These are phyloP conservation scores for Grammomys surdaster DNA, from an alignment of 2,113 vertebrate genomes.

Conservation along the genomic window DNA sequence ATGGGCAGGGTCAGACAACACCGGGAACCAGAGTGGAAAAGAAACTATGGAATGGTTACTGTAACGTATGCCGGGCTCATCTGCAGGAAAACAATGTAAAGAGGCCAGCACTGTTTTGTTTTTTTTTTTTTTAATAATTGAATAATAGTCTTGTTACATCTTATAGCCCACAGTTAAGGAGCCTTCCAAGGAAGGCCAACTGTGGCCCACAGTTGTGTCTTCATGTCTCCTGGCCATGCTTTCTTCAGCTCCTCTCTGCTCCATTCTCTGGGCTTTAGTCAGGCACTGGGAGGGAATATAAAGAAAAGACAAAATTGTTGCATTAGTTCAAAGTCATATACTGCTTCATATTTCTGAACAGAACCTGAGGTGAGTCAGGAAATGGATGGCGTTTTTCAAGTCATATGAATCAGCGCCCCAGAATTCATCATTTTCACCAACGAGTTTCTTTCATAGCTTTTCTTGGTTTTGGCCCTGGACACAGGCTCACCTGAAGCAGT, in stretches of 20 bases:
- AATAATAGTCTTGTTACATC: not conserved
- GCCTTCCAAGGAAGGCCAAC: slow-evolving; percentile 44
- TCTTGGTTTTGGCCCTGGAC: not conserved
- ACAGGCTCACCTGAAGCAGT: not conserved
- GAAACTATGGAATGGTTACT: not conserved
- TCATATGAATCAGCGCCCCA: slow-evolving; percentile 87
- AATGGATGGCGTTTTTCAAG: slow-evolving; percentile 90
- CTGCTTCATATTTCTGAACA: not conserved
- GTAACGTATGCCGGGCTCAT: accelerated
- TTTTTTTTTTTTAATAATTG: not conserved
- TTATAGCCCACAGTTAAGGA: not conserved
- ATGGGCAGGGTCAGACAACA: not conserved
- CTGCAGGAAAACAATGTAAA: not conserved
- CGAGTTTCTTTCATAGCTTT: not conserved
- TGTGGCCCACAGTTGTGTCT: not conserved
- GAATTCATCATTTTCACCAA: slow-evolving; percentile 89
- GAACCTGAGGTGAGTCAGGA: slow-evolving; percentile 88
- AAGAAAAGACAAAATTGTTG: slow-evolving; percentile 74
- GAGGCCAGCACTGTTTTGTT: not conserved
- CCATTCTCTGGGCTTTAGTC: slow-evolving; percentile 62
- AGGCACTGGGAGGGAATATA: slow-evolving; percentile 51
- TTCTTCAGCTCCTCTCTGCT: not conserved
- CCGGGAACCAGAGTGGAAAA: not conserved
- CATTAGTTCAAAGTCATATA: not conserved
- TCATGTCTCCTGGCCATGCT: slow-evolving; percentile 24